phyloP scores from a whole-genome alignment of 2,113 vertebrate species.

The Meleagris gallopavo region DNA sequence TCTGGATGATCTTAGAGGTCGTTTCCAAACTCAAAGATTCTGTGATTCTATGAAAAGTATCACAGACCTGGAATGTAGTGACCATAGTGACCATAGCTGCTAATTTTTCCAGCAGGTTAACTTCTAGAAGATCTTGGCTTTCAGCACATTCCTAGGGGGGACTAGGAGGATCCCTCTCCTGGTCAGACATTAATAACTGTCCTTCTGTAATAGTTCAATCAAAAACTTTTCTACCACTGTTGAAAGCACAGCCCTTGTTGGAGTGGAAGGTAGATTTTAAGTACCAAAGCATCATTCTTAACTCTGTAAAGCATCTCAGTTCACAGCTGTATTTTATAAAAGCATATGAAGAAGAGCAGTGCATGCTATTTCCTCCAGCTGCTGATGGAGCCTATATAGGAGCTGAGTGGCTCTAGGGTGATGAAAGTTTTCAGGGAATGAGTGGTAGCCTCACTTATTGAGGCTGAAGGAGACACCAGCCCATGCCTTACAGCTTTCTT shows the following conservation, averaged over 20 bases:
- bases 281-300: neutral
- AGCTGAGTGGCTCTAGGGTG: fast-evolving
- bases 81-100: neutral
- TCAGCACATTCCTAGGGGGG: fast-evolving
- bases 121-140: neutral
- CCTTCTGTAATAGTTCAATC: fast-evolving
- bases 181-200: neutral
- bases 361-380: neutral
- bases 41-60: neutral
- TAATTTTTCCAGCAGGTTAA: neutral
- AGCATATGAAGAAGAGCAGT: fast-evolving
- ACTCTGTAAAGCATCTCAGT: neutral
- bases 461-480: neutral
- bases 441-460: neutral
- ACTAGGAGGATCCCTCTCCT: neutral
- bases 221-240: neutral
- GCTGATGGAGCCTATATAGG: fast-evolving
- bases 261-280: neutral
- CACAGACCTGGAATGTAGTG: neutral
- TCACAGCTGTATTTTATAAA: neutral
- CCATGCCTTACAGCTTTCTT: neutral
- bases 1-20: no score
- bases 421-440: neutral
- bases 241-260: fast-evolving
- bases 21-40: no score